Evolutionary conservation across 2,888 invertebrate genomes (phyloP).

Genomic region (Timandra comae): DNA sequence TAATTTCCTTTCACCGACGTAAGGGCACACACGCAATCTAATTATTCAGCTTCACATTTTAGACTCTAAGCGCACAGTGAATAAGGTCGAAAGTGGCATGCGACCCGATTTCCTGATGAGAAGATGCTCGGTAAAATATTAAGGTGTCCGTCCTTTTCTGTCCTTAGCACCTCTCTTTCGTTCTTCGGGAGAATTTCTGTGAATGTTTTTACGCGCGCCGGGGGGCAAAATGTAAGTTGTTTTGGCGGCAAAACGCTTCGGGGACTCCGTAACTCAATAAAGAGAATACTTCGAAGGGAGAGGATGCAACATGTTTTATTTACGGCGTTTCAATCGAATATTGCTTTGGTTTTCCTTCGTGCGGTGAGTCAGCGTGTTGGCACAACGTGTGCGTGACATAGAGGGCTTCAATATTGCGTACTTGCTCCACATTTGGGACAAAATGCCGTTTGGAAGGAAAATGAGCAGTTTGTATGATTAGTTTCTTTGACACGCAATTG

Average conservation of each 20-base stretch:
- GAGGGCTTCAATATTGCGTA: slow-evolving; percentile 29
- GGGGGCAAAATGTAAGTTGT: slow-evolving; percentile 76
- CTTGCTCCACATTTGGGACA: slow-evolving; percentile 17
- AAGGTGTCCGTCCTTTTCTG: slow-evolving; percentile 66
- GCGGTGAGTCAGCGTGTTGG: slow-evolving; percentile 54
- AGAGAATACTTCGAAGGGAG: slow-evolving; percentile 63
- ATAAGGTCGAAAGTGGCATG: slow-evolving; percentile 31
- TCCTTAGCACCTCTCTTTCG: slow-evolving; percentile 51
- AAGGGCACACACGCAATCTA: slow-evolving; percentile 75
- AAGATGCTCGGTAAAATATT: slow-evolving; percentile 75
- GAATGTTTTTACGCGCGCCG: slow-evolving; percentile 74
- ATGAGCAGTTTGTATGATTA: slow-evolving; percentile 36
- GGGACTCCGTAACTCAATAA: slow-evolving; percentile 75
- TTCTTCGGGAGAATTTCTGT: slow-evolving; percentile 49
- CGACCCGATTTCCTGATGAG: slow-evolving; percentile 44
- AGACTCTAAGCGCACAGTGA: slow-evolving; percentile 10
- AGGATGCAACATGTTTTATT: slow-evolving; percentile 71
- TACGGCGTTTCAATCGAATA: slow-evolving; percentile 70
- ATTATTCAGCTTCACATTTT: slow-evolving; percentile 26
- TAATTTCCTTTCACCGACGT: slow-evolving; percentile 77
- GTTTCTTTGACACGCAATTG: slow-evolving; percentile 39
- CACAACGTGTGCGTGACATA: slow-evolving; percentile 28
- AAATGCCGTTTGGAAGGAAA: slow-evolving; percentile 28
- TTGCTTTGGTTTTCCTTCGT: slow-evolving; percentile 57
- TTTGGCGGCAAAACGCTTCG: slow-evolving; percentile 77